Base-by-base conservation (phyloP, 2,797 vertebrate species). In the Merluccius polli region DNA sequence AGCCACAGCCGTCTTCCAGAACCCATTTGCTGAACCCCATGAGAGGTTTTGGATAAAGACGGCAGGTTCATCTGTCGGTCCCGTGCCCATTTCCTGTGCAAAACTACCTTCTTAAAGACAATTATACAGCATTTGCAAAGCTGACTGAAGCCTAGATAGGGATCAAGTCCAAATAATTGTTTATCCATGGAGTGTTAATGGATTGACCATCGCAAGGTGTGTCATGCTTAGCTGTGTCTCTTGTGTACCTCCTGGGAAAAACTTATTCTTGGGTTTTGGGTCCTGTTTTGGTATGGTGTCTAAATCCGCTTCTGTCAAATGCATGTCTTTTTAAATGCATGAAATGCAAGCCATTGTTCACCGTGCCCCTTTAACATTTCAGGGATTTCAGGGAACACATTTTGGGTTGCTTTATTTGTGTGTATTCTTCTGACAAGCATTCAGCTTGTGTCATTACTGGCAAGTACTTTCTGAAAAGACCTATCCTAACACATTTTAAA, bases 1-100 rank as follows among this genome's bases (percentile, higher is more conserved):
- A 59, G 18, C 21, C 52, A 24, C 16, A 21, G 59, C 44, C 30
- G 72, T 48, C 29, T 52, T 41, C 36, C 68, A 24, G 32, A 41
- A 29, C 36, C 70, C 32, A 71, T 71, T 71, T 71, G 33, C 70
- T 36, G 32, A 36, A 35, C 70, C 33, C 70, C 73, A 18, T 70
- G 30, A 52, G 73, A 80, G 44, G 32, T 78, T 71, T 35, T 67
- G 75, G 74, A 71, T 44, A 30, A 78, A 81, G 70, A 31, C 31
- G 73, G 29, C 59, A 41, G 79, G 70, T 75, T 75, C 52, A 52
- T 68, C 72, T 35, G 73, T 18, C 7, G 27, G 72, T 73, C 30
- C 30, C n/a, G 21, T 5, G 27, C 30, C 30, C n/a, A 21, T 5
- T 15, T 27, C 31, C 67, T 35, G 33, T 32, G 70, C 69, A 27